Evolutionary conservation across 2,888 invertebrate genomes (phyloP).

Genomic region (Fabriciana adippe): DNA sequence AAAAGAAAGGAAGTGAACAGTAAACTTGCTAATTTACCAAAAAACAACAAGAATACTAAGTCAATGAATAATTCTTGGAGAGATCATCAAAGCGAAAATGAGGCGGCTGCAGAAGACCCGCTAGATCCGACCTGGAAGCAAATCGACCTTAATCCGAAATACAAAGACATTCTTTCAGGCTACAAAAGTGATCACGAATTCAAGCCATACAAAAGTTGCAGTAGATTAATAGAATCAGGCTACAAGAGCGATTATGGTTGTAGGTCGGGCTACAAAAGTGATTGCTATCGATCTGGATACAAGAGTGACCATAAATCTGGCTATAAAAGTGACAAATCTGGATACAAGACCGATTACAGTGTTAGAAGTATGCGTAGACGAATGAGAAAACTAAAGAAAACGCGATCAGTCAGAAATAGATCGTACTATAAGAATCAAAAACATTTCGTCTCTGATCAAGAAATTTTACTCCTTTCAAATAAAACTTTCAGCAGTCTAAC

Average conservation of each 20-base stretch:
- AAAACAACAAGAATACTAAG: constrained; percentile 65
- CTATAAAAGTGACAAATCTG: constrained; percentile 83
- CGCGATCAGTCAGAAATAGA: constrained; percentile 75
- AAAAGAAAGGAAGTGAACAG: constrained; percentile 78
- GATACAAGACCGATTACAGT: constrained; percentile 83
- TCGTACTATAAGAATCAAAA: constrained; percentile 81
- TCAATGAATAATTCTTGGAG: constrained; percentile 71
- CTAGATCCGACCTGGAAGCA: constrained; percentile 85
- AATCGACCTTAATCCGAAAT: constrained; percentile 85
- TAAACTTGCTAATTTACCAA: constrained; percentile 68
- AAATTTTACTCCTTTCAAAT: constrained; percentile 81
- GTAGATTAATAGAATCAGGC: constrained; percentile 80
- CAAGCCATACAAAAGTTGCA: constrained; percentile 78
- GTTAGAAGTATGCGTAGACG: constrained; percentile 73
- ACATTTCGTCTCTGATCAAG: constrained; percentile 82
- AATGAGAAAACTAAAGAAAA: constrained; percentile 77
- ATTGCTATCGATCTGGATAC: constrained; percentile 81
- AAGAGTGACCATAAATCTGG: constrained; percentile 84
- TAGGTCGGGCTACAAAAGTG: constrained; percentile 77
- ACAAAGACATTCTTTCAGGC: constrained; percentile 82
- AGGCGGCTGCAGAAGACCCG: constrained; percentile 79
- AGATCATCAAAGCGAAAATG: constrained; percentile 77
- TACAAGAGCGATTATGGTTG: constrained; percentile 84
- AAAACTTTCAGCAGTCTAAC: constrained; percentile 80
- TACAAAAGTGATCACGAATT: constrained; percentile 84